Percentiles rank a stretch among this genome's conserved stretches.
Evolutionary conservation across 2,888 invertebrate species (phyloP).

Genomic region (Idaea straminata): DNA sequence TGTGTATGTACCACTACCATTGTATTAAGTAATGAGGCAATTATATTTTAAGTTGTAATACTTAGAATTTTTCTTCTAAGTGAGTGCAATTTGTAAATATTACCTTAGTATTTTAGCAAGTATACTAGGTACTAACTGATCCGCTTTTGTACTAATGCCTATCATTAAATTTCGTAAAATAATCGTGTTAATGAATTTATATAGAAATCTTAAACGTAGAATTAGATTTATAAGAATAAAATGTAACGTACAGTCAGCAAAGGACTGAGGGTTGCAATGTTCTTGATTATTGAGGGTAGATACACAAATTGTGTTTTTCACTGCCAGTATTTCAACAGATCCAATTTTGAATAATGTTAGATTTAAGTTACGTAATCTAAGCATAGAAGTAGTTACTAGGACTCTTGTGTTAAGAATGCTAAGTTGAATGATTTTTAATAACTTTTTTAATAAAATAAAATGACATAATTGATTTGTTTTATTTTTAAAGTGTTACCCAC

Average conservation of each 20-base stretch:
- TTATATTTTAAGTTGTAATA: not conserved
- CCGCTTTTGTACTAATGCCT: slow-evolving; percentile 33
- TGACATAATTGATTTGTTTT: slow-evolving; percentile 19
- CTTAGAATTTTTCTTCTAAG: slow-evolving; percentile 46
- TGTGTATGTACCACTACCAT: not conserved
- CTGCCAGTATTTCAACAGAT: slow-evolving; percentile 79
- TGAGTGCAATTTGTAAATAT: slow-evolving; percentile 61
- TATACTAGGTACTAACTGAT: slow-evolving; percentile 16
- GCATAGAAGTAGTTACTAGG: slow-evolving; percentile 37
- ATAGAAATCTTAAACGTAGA: slow-evolving; percentile 17
- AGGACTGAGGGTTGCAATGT: not conserved
- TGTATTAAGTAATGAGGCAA: slow-evolving; percentile 41
- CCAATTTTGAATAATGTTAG: slow-evolving; percentile 57
- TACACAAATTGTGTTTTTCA: slow-evolving; percentile 67
- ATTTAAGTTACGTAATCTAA: slow-evolving; percentile 41
- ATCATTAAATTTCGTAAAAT: slow-evolving; percentile 29
- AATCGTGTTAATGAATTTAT: slow-evolving; percentile 39
- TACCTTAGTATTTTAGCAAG: slow-evolving; percentile 31
- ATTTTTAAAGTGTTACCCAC: not conserved
- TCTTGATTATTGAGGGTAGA: slow-evolving; percentile 2
- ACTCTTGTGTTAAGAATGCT: slow-evolving; percentile 52
- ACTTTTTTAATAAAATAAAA: slow-evolving; percentile 76
- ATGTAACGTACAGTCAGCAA: slow-evolving; percentile 11
- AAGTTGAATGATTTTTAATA: slow-evolving; percentile 79
- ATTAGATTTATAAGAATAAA: slow-evolving; percentile 12